Conservation (phyloP, 2,113 vertebrate genomes). For the Xiphophorus couchianus region DNA sequence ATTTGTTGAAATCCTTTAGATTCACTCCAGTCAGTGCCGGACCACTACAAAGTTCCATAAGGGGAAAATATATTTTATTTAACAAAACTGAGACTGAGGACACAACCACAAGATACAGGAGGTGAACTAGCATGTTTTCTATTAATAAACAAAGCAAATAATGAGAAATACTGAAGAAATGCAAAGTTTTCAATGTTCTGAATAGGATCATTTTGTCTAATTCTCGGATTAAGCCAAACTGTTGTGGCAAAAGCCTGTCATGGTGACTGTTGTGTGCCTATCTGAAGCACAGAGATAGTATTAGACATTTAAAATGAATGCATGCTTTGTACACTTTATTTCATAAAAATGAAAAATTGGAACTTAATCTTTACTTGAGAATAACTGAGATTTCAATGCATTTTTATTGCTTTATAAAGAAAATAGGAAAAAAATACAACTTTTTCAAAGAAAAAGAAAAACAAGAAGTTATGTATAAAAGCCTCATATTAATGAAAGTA, state of each 20-base stretch:
- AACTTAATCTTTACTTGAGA: background rate
- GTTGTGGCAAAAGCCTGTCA: background rate
- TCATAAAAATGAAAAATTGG: background rate
- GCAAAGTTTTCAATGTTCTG: background rate
- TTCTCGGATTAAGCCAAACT: conserved; percentile 6
- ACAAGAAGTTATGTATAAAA: conserved; percentile 12
- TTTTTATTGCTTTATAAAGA: conserved; percentile 13
- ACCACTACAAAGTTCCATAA: background rate
- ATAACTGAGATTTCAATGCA: background rate
- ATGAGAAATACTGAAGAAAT: background rate
- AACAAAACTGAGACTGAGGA: background rate
- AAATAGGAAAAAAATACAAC: background rate
- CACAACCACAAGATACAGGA: background rate
- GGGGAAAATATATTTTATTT: background rate
- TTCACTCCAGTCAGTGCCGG: background rate
- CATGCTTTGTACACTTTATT: background rate
- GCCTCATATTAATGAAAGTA: conserved; percentile 24
- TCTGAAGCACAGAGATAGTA: conserved; percentile 17
- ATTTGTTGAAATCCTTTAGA: too few relatives aligned
- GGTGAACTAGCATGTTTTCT: background rate
- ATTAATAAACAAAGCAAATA: background rate
- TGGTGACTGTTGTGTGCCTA: conserved; percentile 26
- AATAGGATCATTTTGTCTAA: background rate
- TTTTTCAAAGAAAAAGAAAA: background rate
- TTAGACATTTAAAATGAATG: conserved; percentile 10